Evolutionary conservation across 2,888 invertebrate species (phyloP).

Genomic region (Aproaerema taeniolella): DNA sequence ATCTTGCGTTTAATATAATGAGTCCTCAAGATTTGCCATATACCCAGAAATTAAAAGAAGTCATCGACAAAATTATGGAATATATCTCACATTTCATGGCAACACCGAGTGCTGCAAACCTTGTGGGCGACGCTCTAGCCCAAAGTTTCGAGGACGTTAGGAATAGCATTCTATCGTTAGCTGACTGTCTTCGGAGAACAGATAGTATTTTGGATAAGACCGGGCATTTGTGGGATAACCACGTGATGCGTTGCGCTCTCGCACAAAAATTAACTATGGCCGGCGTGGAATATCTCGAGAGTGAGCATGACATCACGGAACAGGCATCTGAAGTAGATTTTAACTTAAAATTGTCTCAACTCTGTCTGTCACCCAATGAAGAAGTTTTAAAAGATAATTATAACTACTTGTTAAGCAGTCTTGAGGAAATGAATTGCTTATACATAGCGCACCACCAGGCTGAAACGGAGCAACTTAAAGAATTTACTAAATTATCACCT

Average conservation of each 20-base stretch:
- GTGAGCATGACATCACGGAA: slow-evolving; percentile 46
- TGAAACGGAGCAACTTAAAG: slow-evolving; percentile 43
- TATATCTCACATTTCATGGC: not conserved
- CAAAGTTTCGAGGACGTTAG: slow-evolving; percentile 38
- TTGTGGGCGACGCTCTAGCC: not conserved
- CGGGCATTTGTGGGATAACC: slow-evolving; percentile 55
- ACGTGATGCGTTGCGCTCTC: slow-evolving; percentile 48
- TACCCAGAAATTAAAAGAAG: not conserved
- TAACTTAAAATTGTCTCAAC: slow-evolving; percentile 49
- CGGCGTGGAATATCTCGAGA: slow-evolving; percentile 55
- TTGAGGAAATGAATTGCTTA: slow-evolving; percentile 34
- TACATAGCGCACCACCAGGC: not conserved
- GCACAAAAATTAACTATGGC: slow-evolving; percentile 53
- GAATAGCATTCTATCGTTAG: slow-evolving; percentile 42
- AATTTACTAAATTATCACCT: slow-evolving; percentile 42
- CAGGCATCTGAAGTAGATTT: slow-evolving; percentile 46
- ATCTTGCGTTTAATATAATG: no score
- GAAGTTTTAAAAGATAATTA: slow-evolving; percentile 23
- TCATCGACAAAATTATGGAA: no score
- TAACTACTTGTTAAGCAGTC: slow-evolving; percentile 29
- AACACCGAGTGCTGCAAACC: not conserved
- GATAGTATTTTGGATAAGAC: slow-evolving; percentile 47
- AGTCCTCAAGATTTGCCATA: no score
- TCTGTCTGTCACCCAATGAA: slow-evolving; percentile 22
- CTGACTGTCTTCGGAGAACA: slow-evolving; percentile 45